Evolutionary conservation across 1,140 invertebrate species (phyloP), one percentile per base, ranked within the genome.

Genomic region (Aethina tumida): DNA sequence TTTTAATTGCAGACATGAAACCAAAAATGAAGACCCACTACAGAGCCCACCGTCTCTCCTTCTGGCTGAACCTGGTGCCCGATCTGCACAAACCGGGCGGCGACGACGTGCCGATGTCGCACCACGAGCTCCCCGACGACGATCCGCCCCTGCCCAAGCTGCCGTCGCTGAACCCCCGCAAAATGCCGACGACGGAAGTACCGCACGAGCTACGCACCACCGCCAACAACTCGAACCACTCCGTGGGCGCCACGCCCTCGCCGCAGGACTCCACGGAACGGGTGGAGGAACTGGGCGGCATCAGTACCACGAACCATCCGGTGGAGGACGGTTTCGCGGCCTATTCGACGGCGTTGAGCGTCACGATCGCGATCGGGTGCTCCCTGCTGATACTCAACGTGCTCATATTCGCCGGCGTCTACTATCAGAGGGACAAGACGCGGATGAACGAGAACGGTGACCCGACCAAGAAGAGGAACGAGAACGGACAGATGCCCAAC

Each of bases 51-150:
- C 70, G 71, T 33, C 68, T 97, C n/a, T 95, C 91, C 1, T 93
- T 97, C 62, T 98, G 95, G 95, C 62, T 93, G 18, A 89, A 94
- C 53, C 69, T 97, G 12, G 87, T 98, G 24, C 94, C 94, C 3
- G 90, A 94, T 59, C 71, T 98, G n/a, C 92, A 97, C 55, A 77
- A 82, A 53, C 85, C 85, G 1, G 85, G 85, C 1, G 75, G 81
- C 9, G 83, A 86, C 44, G 86, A 87, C 54, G 84, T 89, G 12
- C 85, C 84, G 5, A 72, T 75, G 22, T 79, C 83, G 0, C 87
- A 92, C 64, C 90, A 95, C 65, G 76, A 89, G 38, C 69, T 96
- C 0, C 76, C 84, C 19, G 76, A 87, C 41, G 81, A 84, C 29
- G 75, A 79, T 18, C 61, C 63, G 1, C 63, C 64, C 5, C 50